Conservation (phyloP, 2,113 vertebrate genomes). For the Hydrolagus affinis region DNA sequence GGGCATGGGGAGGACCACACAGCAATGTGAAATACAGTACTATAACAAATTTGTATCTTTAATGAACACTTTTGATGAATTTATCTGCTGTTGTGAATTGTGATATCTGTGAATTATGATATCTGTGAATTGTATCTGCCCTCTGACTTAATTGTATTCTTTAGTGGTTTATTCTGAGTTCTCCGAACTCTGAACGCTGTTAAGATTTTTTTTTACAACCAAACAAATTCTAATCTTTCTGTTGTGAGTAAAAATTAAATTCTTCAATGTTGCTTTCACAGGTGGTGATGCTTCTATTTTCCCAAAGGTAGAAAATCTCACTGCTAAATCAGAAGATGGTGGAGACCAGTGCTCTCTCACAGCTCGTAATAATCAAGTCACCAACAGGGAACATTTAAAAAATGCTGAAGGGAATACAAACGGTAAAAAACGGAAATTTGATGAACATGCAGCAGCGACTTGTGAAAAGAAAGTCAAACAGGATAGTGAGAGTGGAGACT, state of each 20-base stretch:
- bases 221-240: neutral
- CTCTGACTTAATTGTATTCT: neutral
- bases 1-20: neutral
- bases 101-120: neutral
- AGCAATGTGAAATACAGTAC: neutral
- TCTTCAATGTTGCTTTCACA: slow-evolving; percentile 40
- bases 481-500: neutral
- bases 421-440: neutral
- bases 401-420: neutral
- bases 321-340: slow-evolving; percentile 36
- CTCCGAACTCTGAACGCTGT: too few species aligned
- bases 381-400: neutral
- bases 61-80: neutral
- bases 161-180: neutral
- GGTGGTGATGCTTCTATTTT: slow-evolving; percentile 94
- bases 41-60: neutral
- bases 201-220: neutral
- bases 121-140: too few species aligned
- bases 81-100: neutral
- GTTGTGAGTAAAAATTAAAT: neutral
- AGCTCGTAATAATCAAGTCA: slow-evolving; percentile 3
- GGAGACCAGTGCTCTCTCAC: neutral
- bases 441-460: neutral
- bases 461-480: slow-evolving; percentile 3
- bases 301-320: slow-evolving; percentile 58